phyloP scores from a whole-genome alignment of 2,113 vertebrate species.

The Carettochelys insculpta region DNA sequence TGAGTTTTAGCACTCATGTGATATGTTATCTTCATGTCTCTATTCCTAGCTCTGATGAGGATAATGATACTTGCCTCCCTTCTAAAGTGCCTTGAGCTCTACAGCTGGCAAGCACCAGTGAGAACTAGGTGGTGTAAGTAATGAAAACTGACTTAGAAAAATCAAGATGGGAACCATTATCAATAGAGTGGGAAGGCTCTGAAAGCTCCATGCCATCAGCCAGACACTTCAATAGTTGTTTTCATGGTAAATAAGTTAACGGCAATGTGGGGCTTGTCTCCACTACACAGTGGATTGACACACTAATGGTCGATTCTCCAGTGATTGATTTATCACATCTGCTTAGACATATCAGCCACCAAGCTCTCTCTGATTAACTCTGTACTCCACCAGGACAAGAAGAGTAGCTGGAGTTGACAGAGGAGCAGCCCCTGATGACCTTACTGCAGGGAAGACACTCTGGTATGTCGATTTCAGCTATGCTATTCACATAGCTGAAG shows the following conservation, averaged over 20 bases:
- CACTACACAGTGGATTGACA: no score
- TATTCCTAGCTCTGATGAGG: not conserved
- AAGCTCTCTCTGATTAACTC: no score
- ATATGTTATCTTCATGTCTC: not conserved
- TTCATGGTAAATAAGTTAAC: not conserved
- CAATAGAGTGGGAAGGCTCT: not conserved
- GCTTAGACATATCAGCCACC: no score
- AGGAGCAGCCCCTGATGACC: no score
- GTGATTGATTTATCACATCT: no score
- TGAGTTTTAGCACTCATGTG: not conserved
- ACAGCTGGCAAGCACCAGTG: not conserved
- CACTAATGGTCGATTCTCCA: no score
- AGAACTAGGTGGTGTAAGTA: not conserved
- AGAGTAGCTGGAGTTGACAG: no score
- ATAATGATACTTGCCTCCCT: not conserved
- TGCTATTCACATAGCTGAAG: no score
- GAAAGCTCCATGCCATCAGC: not conserved
- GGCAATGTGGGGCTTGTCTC: no score
- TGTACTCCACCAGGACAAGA: no score
- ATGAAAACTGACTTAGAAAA: not conserved
- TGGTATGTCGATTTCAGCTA: no score
- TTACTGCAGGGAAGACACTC: no score
- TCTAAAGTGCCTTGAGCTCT: not conserved
- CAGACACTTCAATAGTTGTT: not conserved
- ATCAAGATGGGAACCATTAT: not conserved